Percentiles rank a stretch among this genome's conserved stretches.
phyloP scores from a whole-genome alignment of 2,113 vertebrate species.

The Pseudolaguvia tuberculata region DNA sequence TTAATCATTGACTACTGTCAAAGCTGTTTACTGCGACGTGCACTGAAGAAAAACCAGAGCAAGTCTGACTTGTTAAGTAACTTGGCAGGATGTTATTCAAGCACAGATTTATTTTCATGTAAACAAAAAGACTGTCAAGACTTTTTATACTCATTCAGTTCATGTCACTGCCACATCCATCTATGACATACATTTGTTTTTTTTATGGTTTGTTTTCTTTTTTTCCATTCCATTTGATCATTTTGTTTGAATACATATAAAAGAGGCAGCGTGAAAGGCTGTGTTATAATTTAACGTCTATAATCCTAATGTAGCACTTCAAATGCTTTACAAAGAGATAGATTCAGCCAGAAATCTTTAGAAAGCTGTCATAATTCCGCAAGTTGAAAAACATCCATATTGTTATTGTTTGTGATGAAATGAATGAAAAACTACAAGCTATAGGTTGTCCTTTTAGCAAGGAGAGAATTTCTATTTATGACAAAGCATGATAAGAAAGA shows the following conservation, averaged over 20 bases:
- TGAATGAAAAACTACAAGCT: neutral
- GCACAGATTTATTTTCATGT: slow-evolving; percentile 66
- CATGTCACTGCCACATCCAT: slow-evolving; percentile 64
- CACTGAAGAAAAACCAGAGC: slow-evolving; percentile 65
- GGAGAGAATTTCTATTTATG: neutral
- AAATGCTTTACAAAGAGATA: neutral
- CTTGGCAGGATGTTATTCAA: slow-evolving; percentile 68
- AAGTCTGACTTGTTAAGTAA: slow-evolving; percentile 63
- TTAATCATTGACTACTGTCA: slow-evolving; percentile 60
- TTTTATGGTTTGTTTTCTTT: slow-evolving; percentile 43
- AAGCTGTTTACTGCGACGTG: slow-evolving; percentile 56
- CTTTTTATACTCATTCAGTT: slow-evolving; percentile 63
- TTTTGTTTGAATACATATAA: slow-evolving; percentile 44
- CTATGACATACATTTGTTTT: slow-evolving; percentile 47
- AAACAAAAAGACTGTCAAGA: slow-evolving; percentile 68
- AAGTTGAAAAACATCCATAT: neutral
- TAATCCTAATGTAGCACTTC: slow-evolving; percentile 6
- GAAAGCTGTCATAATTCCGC: neutral
- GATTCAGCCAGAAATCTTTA: neutral
- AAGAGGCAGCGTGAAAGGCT: slow-evolving; percentile 44
- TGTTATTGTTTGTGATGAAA: neutral
- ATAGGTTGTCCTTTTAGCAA: neutral
- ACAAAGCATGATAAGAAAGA: neutral
- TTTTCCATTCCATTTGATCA: slow-evolving; percentile 59
- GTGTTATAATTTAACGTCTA: slow-evolving; percentile 10